These are phyloP conservation scores for Cyanistes caeruleus DNA, from an alignment of 2,113 vertebrate species.

Conservation along the genomic window DNA sequence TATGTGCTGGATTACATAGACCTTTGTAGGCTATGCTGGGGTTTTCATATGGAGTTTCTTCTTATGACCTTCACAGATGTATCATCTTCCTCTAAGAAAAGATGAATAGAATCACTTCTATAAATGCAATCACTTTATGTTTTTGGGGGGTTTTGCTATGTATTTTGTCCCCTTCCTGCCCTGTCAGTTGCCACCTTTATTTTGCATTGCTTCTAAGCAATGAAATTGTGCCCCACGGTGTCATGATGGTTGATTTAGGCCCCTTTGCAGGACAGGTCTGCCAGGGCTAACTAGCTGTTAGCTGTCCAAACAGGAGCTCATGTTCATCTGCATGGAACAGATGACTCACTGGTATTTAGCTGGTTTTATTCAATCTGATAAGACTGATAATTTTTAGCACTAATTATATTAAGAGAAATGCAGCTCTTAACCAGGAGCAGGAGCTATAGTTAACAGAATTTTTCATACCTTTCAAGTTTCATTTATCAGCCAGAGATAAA, in stretches of 20 bases:
- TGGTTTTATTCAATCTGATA: background rate
- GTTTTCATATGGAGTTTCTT: background rate
- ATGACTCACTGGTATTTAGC: background rate
- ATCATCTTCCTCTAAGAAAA: background rate
- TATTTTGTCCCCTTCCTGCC: background rate
- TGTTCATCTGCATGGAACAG: background rate
- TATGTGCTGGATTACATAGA: background rate
- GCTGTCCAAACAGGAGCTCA: background rate
- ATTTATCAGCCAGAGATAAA: background rate
- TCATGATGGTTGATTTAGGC: background rate
- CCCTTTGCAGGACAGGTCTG: background rate
- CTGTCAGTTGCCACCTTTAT: background rate
- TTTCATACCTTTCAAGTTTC: background rate
- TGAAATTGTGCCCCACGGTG: background rate
- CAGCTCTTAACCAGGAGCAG: background rate
- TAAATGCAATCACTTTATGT: background rate
- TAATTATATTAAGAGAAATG: background rate
- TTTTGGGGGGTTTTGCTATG: background rate
- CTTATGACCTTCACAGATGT: background rate
- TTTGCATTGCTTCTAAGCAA: background rate
- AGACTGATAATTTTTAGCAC: background rate
- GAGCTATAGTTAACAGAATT: background rate
- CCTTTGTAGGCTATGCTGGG: background rate
- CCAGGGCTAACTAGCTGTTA: background rate
- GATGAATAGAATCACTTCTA: background rate